Conservation (phyloP, 2,113 vertebrate species). For the Desmodus rotundus region DNA sequence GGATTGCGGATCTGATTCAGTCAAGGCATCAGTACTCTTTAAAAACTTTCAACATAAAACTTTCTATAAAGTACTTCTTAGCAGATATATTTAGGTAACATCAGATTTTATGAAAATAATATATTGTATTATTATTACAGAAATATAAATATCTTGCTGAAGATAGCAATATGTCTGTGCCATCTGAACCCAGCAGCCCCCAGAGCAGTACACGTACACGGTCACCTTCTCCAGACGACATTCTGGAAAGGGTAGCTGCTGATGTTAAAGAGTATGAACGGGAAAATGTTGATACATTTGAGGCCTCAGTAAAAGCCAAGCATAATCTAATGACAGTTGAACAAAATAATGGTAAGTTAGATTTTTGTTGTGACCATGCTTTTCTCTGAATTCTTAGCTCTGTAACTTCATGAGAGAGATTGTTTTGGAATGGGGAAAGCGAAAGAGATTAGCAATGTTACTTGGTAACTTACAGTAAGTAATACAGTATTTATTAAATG, state of each 20-base stretch:
- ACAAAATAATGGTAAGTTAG: slow-evolving; percentile 87
- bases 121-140: slow-evolving; percentile 72
- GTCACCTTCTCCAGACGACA: slow-evolving; percentile 95
- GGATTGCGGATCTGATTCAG: slow-evolving; percentile 32
- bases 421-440: not conserved
- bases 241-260: slow-evolving; percentile 94
- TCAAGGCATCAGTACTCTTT: not conserved
- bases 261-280: slow-evolving; percentile 98
- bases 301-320: slow-evolving; percentile 96
- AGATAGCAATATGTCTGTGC: slow-evolving; percentile 91
- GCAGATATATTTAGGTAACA: not conserved
- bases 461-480: not conserved
- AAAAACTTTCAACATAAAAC: not conserved
- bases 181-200: slow-evolving; percentile 96
- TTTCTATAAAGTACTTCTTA: not conserved
- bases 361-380: not conserved
- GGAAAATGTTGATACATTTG: slow-evolving; percentile 96
- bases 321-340: slow-evolving; percentile 96
- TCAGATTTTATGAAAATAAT: not conserved
- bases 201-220: slow-evolving; percentile 95
- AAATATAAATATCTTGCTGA: slow-evolving; percentile 94
- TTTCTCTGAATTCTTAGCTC: not conserved
- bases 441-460: not conserved
- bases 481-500: not conserved
- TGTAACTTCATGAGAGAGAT: not conserved